phyloP scores from a whole-genome alignment of 2,797 vertebrate species.

The Toxotes lorentzi region DNA sequence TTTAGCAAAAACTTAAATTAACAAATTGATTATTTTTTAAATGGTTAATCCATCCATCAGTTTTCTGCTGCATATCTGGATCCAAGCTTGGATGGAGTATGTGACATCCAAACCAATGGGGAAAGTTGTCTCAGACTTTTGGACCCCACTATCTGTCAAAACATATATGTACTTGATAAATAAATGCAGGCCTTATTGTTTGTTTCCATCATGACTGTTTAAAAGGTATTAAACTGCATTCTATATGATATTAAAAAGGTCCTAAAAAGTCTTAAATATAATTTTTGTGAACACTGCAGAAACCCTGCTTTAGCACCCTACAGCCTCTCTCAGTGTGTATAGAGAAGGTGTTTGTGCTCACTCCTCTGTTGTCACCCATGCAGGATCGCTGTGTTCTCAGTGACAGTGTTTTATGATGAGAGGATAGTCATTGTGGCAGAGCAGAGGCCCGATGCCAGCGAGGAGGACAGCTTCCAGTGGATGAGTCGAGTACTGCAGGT shows the following conservation, averaged over 20 bases:
- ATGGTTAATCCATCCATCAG: no score
- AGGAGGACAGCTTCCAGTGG: constrained; percentile 99
- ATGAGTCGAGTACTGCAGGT: constrained; percentile 98
- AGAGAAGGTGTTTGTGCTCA: constrained; percentile 5
- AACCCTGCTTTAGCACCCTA: neutral
- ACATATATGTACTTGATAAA: no score
- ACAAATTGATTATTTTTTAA: no score
- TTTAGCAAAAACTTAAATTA: no score
- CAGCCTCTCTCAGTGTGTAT: neutral
- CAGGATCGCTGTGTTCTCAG: constrained; percentile 97
- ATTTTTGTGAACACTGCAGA: neutral
- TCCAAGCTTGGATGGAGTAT: no score
- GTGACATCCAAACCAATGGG: no score
- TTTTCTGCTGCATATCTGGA: no score
- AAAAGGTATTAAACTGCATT: neutral
- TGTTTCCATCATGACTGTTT: no score
- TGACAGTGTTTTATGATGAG: constrained; percentile 97
- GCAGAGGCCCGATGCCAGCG: constrained; percentile 95
- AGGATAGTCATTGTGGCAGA: constrained; percentile 97
- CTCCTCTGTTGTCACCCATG: constrained; percentile 8
- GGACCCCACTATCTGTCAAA: no score
- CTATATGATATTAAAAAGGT: no score
- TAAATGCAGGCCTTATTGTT: neutral
- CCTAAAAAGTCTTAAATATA: neutral
- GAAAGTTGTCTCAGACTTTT: no score